Percentiles rank a stretch among this genome's conserved stretches.
These are phyloP conservation scores for Cheumatopsyche charites DNA, from an alignment of 1,140 invertebrate genomes.

Conservation along the genomic window DNA sequence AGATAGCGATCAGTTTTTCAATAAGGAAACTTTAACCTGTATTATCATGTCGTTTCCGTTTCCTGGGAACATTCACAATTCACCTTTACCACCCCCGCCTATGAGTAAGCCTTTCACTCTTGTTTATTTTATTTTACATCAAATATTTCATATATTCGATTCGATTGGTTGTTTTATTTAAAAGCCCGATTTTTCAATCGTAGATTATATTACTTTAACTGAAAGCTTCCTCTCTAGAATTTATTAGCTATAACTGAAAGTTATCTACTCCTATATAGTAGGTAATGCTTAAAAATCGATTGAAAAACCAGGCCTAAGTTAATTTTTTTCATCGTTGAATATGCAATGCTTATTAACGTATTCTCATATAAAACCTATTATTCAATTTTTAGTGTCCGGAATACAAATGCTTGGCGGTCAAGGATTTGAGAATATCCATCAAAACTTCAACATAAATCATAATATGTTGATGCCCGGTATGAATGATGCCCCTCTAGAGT, in stretches of 20 bases:
- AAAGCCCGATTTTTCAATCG: background rate
- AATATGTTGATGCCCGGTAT: constrained; percentile 60
- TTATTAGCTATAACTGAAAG: background rate
- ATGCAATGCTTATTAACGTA: background rate
- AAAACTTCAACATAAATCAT: constrained; percentile 43
- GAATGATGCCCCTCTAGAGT: constrained; percentile 72
- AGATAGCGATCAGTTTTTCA: too few relatives aligned
- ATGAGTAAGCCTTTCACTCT: constrained; percentile 33
- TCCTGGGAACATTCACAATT: constrained; percentile 33
- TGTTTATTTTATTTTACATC: background rate
- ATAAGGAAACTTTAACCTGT: too few relatives aligned
- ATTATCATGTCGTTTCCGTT: constrained; percentile 36
- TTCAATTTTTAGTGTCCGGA: constrained; percentile 41
- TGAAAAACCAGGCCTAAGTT: background rate
- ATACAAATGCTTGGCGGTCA: constrained; percentile 40
- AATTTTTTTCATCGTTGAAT: background rate
- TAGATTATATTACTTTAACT: background rate
- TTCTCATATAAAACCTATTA: background rate
- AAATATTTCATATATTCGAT: background rate
- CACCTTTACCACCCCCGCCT: constrained; percentile 32
- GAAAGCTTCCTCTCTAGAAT: background rate
- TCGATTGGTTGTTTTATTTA: background rate
- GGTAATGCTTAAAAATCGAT: background rate
- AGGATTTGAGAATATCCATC: constrained; percentile 42
- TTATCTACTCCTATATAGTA: background rate